phyloP scores from a whole-genome alignment of 1,140 invertebrate species.

The Microplitis mediator region DNA sequence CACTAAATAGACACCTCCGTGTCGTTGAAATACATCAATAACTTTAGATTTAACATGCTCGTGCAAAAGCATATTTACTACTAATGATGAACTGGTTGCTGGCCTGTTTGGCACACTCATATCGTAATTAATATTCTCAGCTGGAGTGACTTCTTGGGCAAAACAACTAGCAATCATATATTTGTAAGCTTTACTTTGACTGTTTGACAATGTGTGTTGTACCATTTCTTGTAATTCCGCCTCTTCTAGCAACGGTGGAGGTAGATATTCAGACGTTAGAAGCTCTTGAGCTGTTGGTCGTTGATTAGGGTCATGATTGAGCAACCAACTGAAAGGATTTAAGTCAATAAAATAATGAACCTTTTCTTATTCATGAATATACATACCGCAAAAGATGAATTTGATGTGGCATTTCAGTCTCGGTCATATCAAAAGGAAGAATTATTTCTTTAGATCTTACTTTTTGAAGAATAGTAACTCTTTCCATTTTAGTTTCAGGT shows the following conservation, averaged over 20 bases:
- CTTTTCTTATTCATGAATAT: too few relatives aligned
- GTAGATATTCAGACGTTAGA: conserved; percentile 79
- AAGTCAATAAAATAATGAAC: neutral
- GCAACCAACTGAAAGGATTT: conserved; percentile 69
- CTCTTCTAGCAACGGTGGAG: conserved; percentile 79
- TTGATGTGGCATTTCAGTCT: conserved; percentile 57
- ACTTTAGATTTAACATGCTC: conserved; percentile 58
- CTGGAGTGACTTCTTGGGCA: conserved; percentile 69
- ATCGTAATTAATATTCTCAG: conserved; percentile 79
- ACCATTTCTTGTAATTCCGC: conserved; percentile 79
- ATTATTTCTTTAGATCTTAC: conserved; percentile 71
- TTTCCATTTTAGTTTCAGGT: conserved; percentile 86
- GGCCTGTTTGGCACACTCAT: conserved; percentile 64
- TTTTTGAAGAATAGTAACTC: conserved; percentile 76
- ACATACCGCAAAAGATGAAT: conserved; percentile 58
- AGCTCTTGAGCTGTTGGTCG: conserved; percentile 85
- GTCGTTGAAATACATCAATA: conserved; percentile 73
- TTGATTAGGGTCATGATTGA: conserved; percentile 82
- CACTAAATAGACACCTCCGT: conserved; percentile 76
- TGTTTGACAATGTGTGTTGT: conserved; percentile 76
- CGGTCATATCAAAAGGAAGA: conserved; percentile 70
- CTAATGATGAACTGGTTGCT: conserved; percentile 37
- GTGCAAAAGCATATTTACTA: conserved; percentile 40
- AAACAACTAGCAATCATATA: conserved; percentile 75
- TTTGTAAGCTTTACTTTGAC: conserved; percentile 81